Percentiles rank a stretch among this genome's conserved stretches.
phyloP scores from a whole-genome alignment of 2,888 invertebrate species.

The Eupithecia exiguata region DNA sequence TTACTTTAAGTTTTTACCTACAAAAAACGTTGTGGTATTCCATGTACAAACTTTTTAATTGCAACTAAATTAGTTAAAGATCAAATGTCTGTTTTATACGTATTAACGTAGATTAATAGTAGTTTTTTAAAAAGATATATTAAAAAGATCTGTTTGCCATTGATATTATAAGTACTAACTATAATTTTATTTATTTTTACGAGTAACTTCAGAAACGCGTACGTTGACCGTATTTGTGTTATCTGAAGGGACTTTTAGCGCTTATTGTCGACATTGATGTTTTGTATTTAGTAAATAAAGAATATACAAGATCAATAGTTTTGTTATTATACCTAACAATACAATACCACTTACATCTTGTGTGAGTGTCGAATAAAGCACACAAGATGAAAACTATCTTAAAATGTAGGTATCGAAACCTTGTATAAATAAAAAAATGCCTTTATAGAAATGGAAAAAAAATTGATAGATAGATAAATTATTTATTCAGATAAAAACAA shows the following conservation, averaged over 20 bases:
- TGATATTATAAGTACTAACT: slow-evolving; percentile 70
- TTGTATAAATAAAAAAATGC: no score
- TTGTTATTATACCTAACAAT: slow-evolving; percentile 25
- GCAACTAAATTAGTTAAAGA: neutral
- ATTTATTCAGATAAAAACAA: no score
- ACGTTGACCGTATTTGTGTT: slow-evolving; percentile 32
- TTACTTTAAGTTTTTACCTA: slow-evolving; percentile 15
- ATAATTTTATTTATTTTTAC: slow-evolving; percentile 68
- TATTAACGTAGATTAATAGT: neutral
- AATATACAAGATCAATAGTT: slow-evolving; percentile 37
- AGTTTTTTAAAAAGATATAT: neutral
- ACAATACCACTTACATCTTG: neutral
- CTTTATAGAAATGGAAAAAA: no score
- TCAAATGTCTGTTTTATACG: neutral
- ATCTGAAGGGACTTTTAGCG: slow-evolving; percentile 23
- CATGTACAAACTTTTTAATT: neutral
- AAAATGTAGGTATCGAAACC: neutral
- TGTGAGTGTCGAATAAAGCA: neutral
- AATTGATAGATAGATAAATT: no score
- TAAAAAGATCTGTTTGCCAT: slow-evolving; percentile 69
- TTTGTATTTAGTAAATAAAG: slow-evolving; percentile 54
- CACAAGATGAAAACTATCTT: neutral
- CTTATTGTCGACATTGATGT: slow-evolving; percentile 55
- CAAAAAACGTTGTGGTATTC: neutral
- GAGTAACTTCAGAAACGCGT: slow-evolving; percentile 24